Evolutionary conservation across 1,140 invertebrate species (phyloP), one percentile per base, ranked within the genome.

Genomic region (Cecropterus lyciades): DNA sequence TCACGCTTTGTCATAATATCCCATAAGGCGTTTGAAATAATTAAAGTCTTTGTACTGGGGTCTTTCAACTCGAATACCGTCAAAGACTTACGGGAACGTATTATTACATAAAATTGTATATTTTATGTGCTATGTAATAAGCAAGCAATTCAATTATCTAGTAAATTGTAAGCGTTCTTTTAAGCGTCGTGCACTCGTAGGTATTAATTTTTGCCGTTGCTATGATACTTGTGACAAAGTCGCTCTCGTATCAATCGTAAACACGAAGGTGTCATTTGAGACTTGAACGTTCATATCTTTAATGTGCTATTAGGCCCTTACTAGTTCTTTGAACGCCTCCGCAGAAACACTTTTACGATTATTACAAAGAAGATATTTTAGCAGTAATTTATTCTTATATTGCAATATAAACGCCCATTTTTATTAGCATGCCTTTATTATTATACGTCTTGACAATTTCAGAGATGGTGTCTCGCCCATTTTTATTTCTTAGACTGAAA

Each of bases 261-360:
- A 85, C 72, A 49, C 56, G 33, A 68, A 20, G 62, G 72, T 68
- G 67, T 69, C 70, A 75, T 82, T 79, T 76, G 75, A 73, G 69
- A 72, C 69, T 69, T 55, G 74, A 82, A 73, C 59, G 68, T 80
- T 77, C 70, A 83, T 79, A 80, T 77, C 65, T 85, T 85, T 85
- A 84, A 87, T 80, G 80, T 77, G 64, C 82, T 72, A 80, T 87
- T 82, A 82, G 53, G 65, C 55, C 62, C 45, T 66, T 75, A 57
- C 64, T 79, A 75, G 63, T 73, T 65, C 72, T 70, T 79, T 79
- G 77, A 77, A 80, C 40, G 72, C 67, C 55, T 55, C 60, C 67
- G 67, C 69, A 73, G 43, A 75, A 75, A 68, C 52, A 59, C 65
- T 70, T 81, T 80, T 82, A 77, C 72, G 74, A 74, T 69, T 77